Percentiles rank a stretch among this genome's conserved stretches.
phyloP scores from a whole-genome alignment of 2,113 vertebrate genomes.

The Daubentonia madagascariensis region DNA sequence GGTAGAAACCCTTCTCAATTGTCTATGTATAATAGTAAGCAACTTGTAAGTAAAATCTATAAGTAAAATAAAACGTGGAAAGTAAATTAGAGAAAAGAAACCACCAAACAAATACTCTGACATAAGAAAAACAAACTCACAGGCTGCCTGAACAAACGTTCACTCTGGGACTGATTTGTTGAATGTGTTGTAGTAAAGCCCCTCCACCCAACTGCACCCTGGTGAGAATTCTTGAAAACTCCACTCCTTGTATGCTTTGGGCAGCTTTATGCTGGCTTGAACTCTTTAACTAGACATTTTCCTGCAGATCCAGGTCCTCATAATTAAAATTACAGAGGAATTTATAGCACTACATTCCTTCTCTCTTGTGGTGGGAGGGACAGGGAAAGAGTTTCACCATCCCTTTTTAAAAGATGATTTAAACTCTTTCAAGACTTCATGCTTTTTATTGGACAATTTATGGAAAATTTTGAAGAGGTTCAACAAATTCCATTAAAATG shows the following conservation, averaged over 20 bases:
- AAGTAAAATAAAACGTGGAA: neutral
- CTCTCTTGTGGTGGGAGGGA: constrained; percentile 28
- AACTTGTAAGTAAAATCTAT: neutral
- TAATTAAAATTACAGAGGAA: constrained; percentile 49
- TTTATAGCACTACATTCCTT: constrained; percentile 42
- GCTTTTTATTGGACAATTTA: constrained; percentile 64
- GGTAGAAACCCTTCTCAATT: neutral
- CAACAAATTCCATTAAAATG: constrained; percentile 62
- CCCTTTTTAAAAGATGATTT: constrained; percentile 44
- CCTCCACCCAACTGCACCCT: neutral
- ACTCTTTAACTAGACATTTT: constrained; percentile 11
- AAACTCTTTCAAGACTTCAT: constrained; percentile 45
- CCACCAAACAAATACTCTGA: neutral
- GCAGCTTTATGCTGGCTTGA: neutral
- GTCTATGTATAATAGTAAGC: neutral
- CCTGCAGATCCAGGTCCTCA: neutral
- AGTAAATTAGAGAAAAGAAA: neutral
- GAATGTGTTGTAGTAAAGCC: neutral
- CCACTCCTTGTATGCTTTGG: neutral
- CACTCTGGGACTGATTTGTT: neutral
- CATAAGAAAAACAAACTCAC: neutral
- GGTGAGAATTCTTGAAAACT: neutral
- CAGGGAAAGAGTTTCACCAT: constrained; percentile 14
- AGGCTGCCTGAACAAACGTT: neutral
- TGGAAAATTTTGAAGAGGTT: constrained; percentile 54